Base-by-base conservation (phyloP, 2,113 vertebrate species). In the Syngnathoides biaculeatus region DNA sequence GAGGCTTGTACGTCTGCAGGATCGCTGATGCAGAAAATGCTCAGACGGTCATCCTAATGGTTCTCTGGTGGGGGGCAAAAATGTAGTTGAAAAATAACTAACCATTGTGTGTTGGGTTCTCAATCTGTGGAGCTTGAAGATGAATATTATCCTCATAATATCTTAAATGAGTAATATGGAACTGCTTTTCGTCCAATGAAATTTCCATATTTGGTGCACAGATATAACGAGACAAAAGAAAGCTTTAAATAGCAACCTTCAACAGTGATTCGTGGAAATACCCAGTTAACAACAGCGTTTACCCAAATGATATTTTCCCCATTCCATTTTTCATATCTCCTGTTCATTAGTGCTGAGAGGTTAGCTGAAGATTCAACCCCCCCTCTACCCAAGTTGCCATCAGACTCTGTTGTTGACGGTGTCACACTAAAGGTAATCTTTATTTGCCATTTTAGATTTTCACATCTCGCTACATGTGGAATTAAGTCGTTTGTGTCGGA, bases 271-370 rank as follows among this genome's bases (percentile, higher is more conserved):
- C 3, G 22, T 26, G 2, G 11, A 55, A 50, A 64, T 64, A 20
- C 20, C 61, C 12, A 43, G 39, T 8, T 7, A 26, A 43, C 45
- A 35, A 39, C 0, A 30, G 14, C 14, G 2, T n/a, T 65, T 39
- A 12, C 0, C 17, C 62, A 1, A 30, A 59, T 39, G 30, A n/a
- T n/a, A n/a, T n/a, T 0, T 55, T 60, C 20, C 58, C 10, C 60
- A 2, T 55, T 5, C 8, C 13, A 2, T 61, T n/a, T 47, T 52
- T 2, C 5, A 52, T 15, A 62, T 30, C 6, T 65, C 75, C n/a
- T n/a, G 13, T 12, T 64, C 26, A 22, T 68, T 77, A 92, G 91
- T 69, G 72, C 78, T 15, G 92, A 93, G 72, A 78, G 62, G 35
- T 71, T 86, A 13, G 38, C 68, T 27, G 91, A 90, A 15, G 86